Conservation (phyloP, 2,113 vertebrate genomes). For the Crotalus viridis region DNA sequence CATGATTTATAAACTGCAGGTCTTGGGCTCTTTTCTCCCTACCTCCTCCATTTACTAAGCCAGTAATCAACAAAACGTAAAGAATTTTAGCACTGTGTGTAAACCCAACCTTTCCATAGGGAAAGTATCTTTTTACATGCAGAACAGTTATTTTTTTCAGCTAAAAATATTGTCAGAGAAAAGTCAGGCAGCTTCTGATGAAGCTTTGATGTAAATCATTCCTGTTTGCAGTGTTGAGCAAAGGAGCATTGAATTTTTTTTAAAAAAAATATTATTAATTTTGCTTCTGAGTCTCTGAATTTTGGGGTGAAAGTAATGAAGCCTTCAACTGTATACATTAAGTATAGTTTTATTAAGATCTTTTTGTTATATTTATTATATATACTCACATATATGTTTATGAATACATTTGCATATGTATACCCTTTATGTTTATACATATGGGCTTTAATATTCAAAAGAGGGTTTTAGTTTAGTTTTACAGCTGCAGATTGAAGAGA, state of each 20-base stretch:
- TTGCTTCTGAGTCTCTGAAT: background rate
- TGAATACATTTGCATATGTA: background rate
- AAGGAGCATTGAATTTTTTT: too few species aligned
- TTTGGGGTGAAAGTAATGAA: background rate
- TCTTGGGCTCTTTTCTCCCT: background rate
- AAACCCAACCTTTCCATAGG: background rate
- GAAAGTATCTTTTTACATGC: background rate
- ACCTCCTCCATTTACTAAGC: background rate
- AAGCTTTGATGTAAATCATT: background rate
- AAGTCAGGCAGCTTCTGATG: background rate
- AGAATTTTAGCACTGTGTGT: background rate
- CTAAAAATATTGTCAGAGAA: background rate
- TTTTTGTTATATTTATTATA: background rate
- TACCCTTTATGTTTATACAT: too few species aligned
- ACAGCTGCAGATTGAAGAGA: constrained; percentile 6
- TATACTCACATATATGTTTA: background rate
- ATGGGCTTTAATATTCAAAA: background rate
- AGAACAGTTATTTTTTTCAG: background rate
- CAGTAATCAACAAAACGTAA: background rate
- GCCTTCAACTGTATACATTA: background rate
- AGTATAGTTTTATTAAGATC: background rate
- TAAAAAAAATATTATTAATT: background rate
- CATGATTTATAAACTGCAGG: background rate
- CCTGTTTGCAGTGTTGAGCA: background rate
- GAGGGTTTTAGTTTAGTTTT: background rate